These are phyloP conservation scores for Rhabdornis inornatus DNA, from an alignment of 2,113 vertebrate species.

Conservation along the genomic window DNA sequence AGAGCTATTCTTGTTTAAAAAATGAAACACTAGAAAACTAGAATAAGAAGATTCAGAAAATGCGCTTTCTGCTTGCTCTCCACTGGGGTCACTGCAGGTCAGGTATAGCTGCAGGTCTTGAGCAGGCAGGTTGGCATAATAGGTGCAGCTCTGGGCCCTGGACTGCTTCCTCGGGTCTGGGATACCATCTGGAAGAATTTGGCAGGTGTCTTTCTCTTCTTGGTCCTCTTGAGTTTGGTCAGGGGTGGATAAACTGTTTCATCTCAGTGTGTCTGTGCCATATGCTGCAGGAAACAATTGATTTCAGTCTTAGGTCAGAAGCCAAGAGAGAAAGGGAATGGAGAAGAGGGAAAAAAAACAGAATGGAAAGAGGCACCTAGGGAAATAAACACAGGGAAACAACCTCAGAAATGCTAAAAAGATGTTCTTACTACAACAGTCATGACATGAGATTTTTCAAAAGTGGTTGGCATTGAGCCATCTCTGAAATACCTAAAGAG, in stretches of 20 bases:
- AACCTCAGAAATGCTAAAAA: background rate
- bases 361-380: background rate
- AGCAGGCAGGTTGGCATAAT: background rate
- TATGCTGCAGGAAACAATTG: slow-evolving; percentile 15
- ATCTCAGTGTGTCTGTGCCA: background rate
- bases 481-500: background rate
- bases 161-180: background rate
- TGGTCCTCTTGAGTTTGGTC: background rate
- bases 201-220: background rate
- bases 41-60: background rate
- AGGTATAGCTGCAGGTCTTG: background rate
- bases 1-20: background rate
- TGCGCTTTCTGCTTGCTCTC: background rate
- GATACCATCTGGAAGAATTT: slow-evolving; percentile 3
- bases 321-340: background rate
- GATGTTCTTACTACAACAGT: background rate
- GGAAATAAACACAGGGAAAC: background rate
- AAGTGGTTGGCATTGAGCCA: background rate
- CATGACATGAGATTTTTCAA: background rate
- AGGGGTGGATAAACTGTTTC: background rate
- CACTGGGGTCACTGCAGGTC: background rate
- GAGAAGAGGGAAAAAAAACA: background rate
- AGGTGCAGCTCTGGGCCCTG: background rate
- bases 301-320: slow-evolving; percentile 9
- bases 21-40: background rate